Percentiles rank a stretch among this genome's conserved stretches.
These are phyloP conservation scores for Dromococcyx pavoninus DNA, from an alignment of 2,797 vertebrate genomes.

Conservation along the genomic window DNA sequence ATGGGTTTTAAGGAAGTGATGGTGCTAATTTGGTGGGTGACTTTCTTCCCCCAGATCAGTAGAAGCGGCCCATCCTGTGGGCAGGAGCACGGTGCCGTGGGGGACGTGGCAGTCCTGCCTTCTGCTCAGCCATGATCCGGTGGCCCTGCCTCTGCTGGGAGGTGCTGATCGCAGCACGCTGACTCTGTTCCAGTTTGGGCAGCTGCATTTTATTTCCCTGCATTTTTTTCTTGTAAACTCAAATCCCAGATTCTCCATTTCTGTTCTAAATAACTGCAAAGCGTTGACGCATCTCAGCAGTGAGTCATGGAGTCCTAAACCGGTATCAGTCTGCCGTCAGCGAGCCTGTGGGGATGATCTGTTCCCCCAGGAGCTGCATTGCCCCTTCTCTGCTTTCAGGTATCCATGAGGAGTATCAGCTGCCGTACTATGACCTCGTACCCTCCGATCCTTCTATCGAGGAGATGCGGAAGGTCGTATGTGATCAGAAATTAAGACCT, in stretches of 20 bases:
- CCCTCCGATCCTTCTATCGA: conserved; percentile 98
- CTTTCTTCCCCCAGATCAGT: not conserved
- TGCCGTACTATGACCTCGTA: conserved; percentile 96
- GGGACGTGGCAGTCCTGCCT: not conserved
- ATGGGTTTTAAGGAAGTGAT: not conserved
- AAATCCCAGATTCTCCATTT: not conserved
- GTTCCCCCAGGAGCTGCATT: not conserved
- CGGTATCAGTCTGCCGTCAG: not conserved
- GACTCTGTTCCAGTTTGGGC: not conserved
- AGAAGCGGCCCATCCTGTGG: no score
- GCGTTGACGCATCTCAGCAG: conserved; percentile 8
- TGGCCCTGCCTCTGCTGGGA: not conserved
- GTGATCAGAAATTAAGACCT: conserved; percentile 94
- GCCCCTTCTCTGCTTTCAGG: conserved; percentile 74
- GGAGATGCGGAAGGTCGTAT: conserved; percentile 98
- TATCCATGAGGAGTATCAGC: conserved; percentile 97
- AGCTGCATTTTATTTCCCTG: conserved; percentile 41
- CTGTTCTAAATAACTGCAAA: conserved; percentile 1
- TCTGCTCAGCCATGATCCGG: accelerated
- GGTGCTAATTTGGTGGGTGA: not conserved
- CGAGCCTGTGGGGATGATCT: accelerated
- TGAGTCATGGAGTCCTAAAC: not conserved
- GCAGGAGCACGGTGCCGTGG: accelerated
- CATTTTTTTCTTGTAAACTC: not conserved
- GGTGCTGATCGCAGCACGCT: not conserved